A percentile compares a stretch with the other conserved stretches of the same genome.
Evolutionary conservation across 1,140 invertebrate species (phyloP).

Genomic region (Hylyphantes graminicola): DNA sequence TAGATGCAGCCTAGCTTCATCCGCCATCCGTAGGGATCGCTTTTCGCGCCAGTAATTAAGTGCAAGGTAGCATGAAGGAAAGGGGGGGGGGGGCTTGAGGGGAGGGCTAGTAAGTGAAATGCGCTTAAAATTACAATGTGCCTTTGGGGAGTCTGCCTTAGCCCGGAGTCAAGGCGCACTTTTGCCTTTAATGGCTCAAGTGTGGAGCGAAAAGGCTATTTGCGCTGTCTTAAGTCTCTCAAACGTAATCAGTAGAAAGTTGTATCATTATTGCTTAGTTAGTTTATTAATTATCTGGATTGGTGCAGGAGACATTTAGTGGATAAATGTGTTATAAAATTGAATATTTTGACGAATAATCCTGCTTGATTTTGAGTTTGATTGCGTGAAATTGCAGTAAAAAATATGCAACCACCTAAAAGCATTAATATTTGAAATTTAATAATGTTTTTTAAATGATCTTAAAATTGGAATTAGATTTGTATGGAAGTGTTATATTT

Average conservation of each 20-base stretch:
- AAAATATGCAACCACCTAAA: no score
- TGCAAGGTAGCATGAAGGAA: constrained; percentile 14
- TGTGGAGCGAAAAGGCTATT: constrained; percentile 11
- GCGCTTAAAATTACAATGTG: constrained; percentile 55
- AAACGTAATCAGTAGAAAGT: constrained; percentile 3
- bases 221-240: not conserved
- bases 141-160: constrained; percentile 24
- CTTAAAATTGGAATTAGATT: no score
- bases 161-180: constrained; percentile 34
- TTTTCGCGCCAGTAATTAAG: constrained; percentile 55
- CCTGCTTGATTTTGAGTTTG: no score
- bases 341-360: no score
- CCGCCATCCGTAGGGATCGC: constrained; percentile 26
- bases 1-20: constrained; percentile 18
- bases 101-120: constrained; percentile 49
- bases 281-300: not conserved
- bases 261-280: constrained; percentile 4
- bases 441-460: no score
- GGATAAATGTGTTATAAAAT: no score
- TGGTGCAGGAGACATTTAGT: no score
- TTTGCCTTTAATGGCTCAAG: constrained; percentile 19
- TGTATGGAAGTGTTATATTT: no score
- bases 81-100: not conserved
- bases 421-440: no score
- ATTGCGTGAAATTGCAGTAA: no score